phyloP scores from a whole-genome alignment of 2,797 vertebrate species.

The Rhodeus uyekii region DNA sequence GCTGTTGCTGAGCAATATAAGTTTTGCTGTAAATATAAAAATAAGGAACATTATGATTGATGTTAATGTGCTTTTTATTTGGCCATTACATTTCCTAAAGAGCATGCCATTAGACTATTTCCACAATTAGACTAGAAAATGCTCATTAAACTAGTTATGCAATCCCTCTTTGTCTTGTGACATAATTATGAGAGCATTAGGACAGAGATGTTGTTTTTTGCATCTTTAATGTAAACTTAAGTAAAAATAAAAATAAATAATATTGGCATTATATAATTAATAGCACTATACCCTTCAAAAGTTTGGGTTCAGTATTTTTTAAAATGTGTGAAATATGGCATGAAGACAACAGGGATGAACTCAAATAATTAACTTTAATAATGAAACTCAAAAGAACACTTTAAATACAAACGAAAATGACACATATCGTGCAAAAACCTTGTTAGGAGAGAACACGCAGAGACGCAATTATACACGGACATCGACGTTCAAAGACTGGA shows the following conservation, averaged over 20 bases:
- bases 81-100: constrained; percentile 20
- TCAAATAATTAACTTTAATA: too few species aligned
- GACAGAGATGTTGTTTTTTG: background rate
- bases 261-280: too few species aligned
- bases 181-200: background rate
- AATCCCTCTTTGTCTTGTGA: background rate
- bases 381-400: too few species aligned
- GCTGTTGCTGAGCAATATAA: background rate
- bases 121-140: constrained; percentile 4
- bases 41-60: constrained; percentile 22
- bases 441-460: too few species aligned
- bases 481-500: too few species aligned
- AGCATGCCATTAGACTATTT: constrained; percentile 21
- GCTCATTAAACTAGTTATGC: background rate
- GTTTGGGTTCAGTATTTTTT: too few species aligned
- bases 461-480: too few species aligned
- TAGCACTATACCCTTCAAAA: too few species aligned
- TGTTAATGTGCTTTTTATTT: constrained; percentile 32
- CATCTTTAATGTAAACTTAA: background rate
- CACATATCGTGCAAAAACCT: too few species aligned
- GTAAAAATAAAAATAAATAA: background rate
- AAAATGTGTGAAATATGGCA: too few species aligned
- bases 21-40: constrained; percentile 23
- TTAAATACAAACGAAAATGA: too few species aligned
- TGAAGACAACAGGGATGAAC: too few species aligned